A percentile compares a stretch with the other conserved stretches of the same genome.
These are phyloP conservation scores for Leguminivora glycinivorella DNA, from an alignment of 1,140 invertebrate species.

Conservation along the genomic window DNA sequence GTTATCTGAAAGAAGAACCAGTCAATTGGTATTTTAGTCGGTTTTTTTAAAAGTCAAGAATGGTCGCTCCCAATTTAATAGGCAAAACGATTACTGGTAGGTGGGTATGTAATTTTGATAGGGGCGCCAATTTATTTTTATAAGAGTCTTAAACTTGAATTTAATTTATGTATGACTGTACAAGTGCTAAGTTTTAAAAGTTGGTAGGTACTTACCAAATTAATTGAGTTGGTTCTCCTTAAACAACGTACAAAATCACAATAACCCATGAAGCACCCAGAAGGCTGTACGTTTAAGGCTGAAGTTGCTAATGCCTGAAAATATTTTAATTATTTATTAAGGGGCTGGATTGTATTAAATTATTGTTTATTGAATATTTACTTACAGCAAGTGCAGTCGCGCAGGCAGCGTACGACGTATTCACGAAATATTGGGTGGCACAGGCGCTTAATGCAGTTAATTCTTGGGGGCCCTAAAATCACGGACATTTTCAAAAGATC, in stretches of 20 bases:
- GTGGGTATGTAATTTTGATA: too few species aligned
- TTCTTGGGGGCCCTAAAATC: conserved; percentile 73
- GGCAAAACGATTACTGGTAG: too few species aligned
- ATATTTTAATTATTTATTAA: conserved; percentile 34
- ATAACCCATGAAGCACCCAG: conserved; percentile 77
- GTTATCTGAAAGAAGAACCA: conserved; percentile 66
- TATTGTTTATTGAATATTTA: conserved; percentile 34
- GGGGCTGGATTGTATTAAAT: conserved; percentile 1
- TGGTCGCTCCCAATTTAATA: too few species aligned
- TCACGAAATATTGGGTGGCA: conserved; percentile 73
- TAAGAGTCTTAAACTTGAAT: too few species aligned
- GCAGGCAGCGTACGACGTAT: conserved; percentile 72
- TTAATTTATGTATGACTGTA: too few species aligned
- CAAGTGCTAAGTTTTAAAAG: too few species aligned
- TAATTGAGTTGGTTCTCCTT: conserved; percentile 77
- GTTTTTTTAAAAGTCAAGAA: neutral
- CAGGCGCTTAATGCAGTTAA: conserved; percentile 71
- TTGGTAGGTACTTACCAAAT: conserved; percentile 66
- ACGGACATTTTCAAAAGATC: too few species aligned
- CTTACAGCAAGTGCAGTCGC: conserved; percentile 71
- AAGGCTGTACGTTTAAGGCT: conserved; percentile 68
- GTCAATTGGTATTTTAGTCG: too few species aligned
- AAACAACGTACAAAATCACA: conserved; percentile 80
- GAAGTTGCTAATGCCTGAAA: conserved; percentile 67
- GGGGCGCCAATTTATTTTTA: too few species aligned